A percentile compares a stretch with the other conserved stretches of the same genome.
Evolutionary conservation across 2,113 vertebrate genomes (phyloP).

Genomic region (Cephalopterus ornatus): DNA sequence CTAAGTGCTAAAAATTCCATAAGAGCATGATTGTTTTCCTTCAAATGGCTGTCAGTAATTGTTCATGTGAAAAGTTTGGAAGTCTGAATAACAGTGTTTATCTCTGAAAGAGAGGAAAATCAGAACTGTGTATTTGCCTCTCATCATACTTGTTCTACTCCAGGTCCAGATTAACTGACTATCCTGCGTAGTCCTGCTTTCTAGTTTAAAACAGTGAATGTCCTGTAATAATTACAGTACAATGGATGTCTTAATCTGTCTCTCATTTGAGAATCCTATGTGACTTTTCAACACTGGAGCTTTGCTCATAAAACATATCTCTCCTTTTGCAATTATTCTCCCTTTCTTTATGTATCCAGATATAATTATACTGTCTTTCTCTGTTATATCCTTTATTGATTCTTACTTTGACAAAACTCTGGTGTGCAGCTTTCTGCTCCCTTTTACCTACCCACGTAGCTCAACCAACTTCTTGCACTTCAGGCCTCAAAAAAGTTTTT

Average conservation of each 20-base stretch:
- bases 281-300: background rate
- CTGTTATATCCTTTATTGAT: background rate
- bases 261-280: too few species aligned
- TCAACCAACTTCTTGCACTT: background rate
- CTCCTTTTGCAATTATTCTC: background rate
- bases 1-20: background rate
- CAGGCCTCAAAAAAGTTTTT: background rate
- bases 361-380: background rate
- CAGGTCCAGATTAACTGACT: background rate
- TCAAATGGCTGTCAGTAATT: background rate
- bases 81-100: background rate
- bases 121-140: background rate
- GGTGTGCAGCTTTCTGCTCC: background rate
- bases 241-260: background rate
- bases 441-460: background rate
- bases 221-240: background rate
- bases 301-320: background rate
- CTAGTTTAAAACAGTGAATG: background rate
- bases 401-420: background rate
- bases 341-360: background rate
- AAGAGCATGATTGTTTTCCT: background rate
- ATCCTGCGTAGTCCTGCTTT: background rate
- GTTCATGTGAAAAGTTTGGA: background rate
- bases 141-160: background rate
- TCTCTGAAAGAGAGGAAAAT: background rate